Evolutionary conservation across 2,888 invertebrate genomes (phyloP).

Genomic region (Amphimallon solstitiale): DNA sequence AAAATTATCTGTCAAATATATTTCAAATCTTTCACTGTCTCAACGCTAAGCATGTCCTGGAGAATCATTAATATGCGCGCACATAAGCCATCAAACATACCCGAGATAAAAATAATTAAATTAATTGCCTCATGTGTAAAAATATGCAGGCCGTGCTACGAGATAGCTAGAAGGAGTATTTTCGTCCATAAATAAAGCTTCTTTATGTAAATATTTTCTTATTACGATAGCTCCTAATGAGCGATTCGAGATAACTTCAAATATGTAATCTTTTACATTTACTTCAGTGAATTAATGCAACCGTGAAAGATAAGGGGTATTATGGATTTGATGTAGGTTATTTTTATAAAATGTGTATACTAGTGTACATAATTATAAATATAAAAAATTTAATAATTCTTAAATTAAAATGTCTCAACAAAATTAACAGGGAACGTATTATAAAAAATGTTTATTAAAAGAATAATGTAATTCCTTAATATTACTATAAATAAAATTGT

Average conservation of each 20-base stretch:
- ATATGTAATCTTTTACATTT: slow-evolving; percentile 6
- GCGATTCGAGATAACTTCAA: slow-evolving; percentile 26
- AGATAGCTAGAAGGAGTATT: slow-evolving; percentile 30
- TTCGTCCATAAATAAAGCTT: slow-evolving; percentile 31
- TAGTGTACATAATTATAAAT: too few relatives aligned
- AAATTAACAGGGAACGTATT: too few relatives aligned
- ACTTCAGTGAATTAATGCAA: not conserved
- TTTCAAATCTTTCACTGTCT: slow-evolving; percentile 38
- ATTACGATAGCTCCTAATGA: slow-evolving; percentile 33
- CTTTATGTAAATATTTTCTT: slow-evolving; percentile 36
- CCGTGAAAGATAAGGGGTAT: not conserved
- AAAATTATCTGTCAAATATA: slow-evolving; percentile 40
- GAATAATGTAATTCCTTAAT: too few relatives aligned
- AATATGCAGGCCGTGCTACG: slow-evolving; percentile 34
- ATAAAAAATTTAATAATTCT: too few relatives aligned
- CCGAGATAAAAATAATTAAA: slow-evolving; percentile 41
- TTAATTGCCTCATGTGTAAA: slow-evolving; percentile 41
- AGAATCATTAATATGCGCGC: slow-evolving; percentile 37
- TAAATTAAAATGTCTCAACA: too few relatives aligned
- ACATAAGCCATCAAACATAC: slow-evolving; percentile 34
- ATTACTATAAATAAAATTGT: too few relatives aligned
- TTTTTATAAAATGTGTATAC: too few relatives aligned
- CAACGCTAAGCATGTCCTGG: slow-evolving; percentile 28
- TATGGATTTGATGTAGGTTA: too few relatives aligned
- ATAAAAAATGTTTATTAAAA: too few relatives aligned